These are phyloP conservation scores for Cryptotermes secundus DNA, from an alignment of 1,140 invertebrate species.

Conservation along the genomic window DNA sequence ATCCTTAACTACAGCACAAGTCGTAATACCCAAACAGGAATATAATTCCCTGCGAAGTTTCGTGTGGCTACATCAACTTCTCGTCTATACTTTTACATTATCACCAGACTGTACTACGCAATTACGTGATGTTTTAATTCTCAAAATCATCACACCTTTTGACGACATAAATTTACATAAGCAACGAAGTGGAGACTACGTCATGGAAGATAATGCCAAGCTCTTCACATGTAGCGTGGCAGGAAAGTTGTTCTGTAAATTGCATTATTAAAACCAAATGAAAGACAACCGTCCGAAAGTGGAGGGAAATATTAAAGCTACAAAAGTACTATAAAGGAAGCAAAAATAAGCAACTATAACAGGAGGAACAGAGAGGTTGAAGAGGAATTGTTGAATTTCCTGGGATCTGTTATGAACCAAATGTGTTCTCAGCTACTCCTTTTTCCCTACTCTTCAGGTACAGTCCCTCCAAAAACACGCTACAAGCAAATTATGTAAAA, in stretches of 20 bases:
- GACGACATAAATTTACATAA: constrained; percentile 18
- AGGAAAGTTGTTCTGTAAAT: not conserved
- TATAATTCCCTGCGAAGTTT: too few species aligned
- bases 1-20: too few species aligned
- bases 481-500: too few species aligned
- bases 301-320: not conserved
- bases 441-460: not conserved
- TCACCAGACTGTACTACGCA: not conserved
- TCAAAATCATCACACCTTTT: constrained; percentile 11
- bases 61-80: too few species aligned
- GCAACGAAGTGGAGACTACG: not conserved
- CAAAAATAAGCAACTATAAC: constrained; percentile 4
- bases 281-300: not conserved
- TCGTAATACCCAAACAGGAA: too few species aligned
- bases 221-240: not conserved
- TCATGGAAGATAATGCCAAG: not conserved
- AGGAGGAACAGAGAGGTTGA: not conserved
- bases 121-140: not conserved
- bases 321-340: constrained; percentile 7
- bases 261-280: constrained; percentile 11
- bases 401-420: not conserved
- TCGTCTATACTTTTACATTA: not conserved
- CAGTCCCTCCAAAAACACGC: not conserved
- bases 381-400: constrained; percentile 17
- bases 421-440: not conserved